These are phyloP conservation scores for Trachelus stipa DNA, from an alignment of 2,888 invertebrate species.

Conservation along the genomic window DNA sequence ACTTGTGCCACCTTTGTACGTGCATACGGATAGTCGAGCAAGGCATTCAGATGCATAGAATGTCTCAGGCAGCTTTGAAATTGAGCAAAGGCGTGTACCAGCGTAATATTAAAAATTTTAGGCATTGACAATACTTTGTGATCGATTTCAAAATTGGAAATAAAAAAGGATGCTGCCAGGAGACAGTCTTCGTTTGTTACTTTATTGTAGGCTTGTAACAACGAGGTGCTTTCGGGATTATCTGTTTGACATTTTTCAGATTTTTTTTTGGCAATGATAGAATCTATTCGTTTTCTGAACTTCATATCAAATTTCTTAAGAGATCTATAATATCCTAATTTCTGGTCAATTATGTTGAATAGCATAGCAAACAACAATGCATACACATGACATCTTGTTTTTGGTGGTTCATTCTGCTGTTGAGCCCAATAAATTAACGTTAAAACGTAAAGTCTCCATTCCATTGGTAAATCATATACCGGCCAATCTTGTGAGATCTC, in stretches of 20 bases:
- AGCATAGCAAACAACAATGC: slow-evolving; percentile 72
- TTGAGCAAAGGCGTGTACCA: slow-evolving; percentile 75
- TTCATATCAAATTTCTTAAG: slow-evolving; percentile 68
- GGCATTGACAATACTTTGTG: slow-evolving; percentile 69
- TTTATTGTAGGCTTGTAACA: slow-evolving; percentile 66
- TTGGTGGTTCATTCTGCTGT: slow-evolving; percentile 63
- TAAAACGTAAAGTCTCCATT: slow-evolving; percentile 73
- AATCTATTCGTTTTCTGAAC: slow-evolving; percentile 45
- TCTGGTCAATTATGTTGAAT: slow-evolving; percentile 71
- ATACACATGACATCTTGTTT: slow-evolving; percentile 68
- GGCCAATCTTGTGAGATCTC: slow-evolving; percentile 62
- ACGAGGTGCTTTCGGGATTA: slow-evolving; percentile 55
- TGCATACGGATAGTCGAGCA: slow-evolving; percentile 73
- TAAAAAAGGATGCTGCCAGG: slow-evolving; percentile 70
- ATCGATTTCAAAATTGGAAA: slow-evolving; percentile 73
- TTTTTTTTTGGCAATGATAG: slow-evolving; percentile 32
- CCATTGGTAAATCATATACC: slow-evolving; percentile 68
- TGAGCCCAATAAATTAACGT: slow-evolving; percentile 72
- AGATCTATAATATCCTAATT: slow-evolving; percentile 71
- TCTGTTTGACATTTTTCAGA: slow-evolving; percentile 5
- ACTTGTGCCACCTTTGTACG: slow-evolving; percentile 72
- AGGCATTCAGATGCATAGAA: slow-evolving; percentile 73
- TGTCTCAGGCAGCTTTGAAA: slow-evolving; percentile 75
- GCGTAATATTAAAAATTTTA: slow-evolving; percentile 70
- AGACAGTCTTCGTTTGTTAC: slow-evolving; percentile 72